A percentile compares a stretch with the other conserved stretches of the same genome.
Conservation (phyloP, 2,888 invertebrate species). For the Hemistola chrysoprasaria region DNA sequence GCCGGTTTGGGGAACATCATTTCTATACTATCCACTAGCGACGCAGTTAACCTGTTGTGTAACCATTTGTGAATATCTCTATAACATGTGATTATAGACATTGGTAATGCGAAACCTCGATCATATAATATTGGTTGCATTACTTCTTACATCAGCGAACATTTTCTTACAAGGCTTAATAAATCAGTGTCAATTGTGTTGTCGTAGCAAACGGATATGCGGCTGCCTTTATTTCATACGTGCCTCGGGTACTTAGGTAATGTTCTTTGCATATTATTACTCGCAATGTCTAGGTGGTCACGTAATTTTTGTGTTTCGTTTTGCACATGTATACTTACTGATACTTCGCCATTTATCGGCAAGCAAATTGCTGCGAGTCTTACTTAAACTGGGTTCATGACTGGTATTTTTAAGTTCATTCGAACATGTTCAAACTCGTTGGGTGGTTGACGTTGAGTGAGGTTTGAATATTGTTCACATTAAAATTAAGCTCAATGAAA, state of each 20-base stretch:
- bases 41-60: too few species aligned
- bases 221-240: conserved; percentile 36
- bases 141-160: conserved; percentile 46
- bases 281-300: too few species aligned
- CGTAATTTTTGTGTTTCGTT: conserved; percentile 7
- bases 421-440: too few species aligned
- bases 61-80: too few species aligned
- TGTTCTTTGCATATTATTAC: conserved; percentile 12
- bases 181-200: conserved; percentile 61
- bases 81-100: conserved; percentile 36
- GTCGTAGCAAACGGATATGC: conserved; percentile 43
- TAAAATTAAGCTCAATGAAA: too few species aligned
- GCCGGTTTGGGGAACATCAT: too few species aligned
- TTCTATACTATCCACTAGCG: too few species aligned
- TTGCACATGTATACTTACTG: neutral
- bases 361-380: too few species aligned
- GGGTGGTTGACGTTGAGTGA: too few species aligned
- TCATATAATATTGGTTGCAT: conserved; percentile 35
- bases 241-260: conserved; percentile 46
- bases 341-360: too few species aligned
- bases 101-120: conserved; percentile 44
- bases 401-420: neutral
- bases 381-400: too few species aligned
- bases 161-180: conserved; percentile 54
- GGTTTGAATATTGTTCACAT: too few species aligned